Conservation (phyloP, 2,113 vertebrate species). For the Leucoraja erinaceus region DNA sequence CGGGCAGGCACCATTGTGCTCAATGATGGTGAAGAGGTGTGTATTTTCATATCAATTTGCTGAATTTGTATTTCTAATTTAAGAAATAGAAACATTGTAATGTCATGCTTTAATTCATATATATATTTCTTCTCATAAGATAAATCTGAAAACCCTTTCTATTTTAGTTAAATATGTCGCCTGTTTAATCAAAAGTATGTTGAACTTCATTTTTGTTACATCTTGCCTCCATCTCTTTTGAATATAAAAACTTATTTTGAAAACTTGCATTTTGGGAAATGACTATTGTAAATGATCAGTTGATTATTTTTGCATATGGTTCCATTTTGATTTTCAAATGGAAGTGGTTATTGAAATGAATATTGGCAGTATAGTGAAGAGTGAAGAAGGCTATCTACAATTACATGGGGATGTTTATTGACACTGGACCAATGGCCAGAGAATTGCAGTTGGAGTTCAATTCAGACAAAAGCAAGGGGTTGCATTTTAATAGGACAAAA, state of each 20-base stretch:
- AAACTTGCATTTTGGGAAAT: not conserved
- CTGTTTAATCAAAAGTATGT: not conserved
- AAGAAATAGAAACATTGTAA: constrained; percentile 36
- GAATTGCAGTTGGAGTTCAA: no score
- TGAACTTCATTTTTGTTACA: no score
- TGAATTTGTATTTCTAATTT: not conserved
- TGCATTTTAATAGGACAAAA: no score
- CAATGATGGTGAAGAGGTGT: constrained; percentile 94
- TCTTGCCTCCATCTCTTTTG: no score
- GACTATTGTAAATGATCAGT: not conserved
- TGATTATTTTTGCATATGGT: not conserved
- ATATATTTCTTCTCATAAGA: not conserved
- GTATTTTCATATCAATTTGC: constrained; percentile 43
- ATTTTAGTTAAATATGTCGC: not conserved
- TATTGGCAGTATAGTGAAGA: no score
- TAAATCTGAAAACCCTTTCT: not conserved
- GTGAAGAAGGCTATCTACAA: no score
- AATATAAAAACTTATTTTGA: not conserved
- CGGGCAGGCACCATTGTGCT: constrained; percentile 90
- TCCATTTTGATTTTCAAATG: not conserved
- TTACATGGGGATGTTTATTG: no score
- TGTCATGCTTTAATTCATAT: constrained; percentile 54
- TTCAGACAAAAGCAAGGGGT: no score
- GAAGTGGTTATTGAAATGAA: not conserved
- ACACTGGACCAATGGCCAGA: no score